Evolutionary conservation across 2,113 vertebrate species (phyloP), one percentile per base, ranked within the genome.

Genomic region (Phocoena sinus): DNA sequence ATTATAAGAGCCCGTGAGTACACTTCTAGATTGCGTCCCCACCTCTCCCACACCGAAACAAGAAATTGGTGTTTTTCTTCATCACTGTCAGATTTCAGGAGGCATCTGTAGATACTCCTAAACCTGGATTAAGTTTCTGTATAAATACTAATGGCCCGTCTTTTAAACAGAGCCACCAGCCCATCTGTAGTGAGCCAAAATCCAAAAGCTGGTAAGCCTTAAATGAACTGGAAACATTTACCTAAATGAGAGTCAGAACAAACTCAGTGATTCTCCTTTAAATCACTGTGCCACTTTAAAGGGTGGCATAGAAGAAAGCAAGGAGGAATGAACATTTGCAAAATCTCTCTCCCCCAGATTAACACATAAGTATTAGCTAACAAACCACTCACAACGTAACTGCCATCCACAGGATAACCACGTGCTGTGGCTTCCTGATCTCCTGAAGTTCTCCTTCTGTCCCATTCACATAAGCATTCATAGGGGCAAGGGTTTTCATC

Each of bases 81-180:
- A 98, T 96, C 70, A n/a, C 77, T 82, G 92, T 97, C 97, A 97
- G 94, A 98, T 96, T 98, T 97, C 97, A 98, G 96, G 95, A 97
- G 86, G 97, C 97, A 98, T 98, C 97, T 97, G 96, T 80, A 97
- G 97, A 97, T 67, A 98, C 91, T 95, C 96, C 92, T 97, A 97
- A 95, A 96, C 97, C 98, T 96, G 41, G 3, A 97, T 98, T 98
- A 97, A 83, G 28, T 96, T 96, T 96, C 96, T 97, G 71, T 74
- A 67, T 23, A 63, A 97, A 79, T 89, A 97, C 88, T 96, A 95
- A 97, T 65, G 56, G 58, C 18, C 74, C 23, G 20, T 81, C 73
- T 67, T 98, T 98, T 96, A 97, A 97, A 92, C 73, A 97, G 86
- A 98, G 95, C 96, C 95, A 13, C 50, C 50, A 76, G 33, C n/a